phyloP scores from a whole-genome alignment of 1,140 invertebrate species.

The honey bee (Apis mellifera) region DNA sequence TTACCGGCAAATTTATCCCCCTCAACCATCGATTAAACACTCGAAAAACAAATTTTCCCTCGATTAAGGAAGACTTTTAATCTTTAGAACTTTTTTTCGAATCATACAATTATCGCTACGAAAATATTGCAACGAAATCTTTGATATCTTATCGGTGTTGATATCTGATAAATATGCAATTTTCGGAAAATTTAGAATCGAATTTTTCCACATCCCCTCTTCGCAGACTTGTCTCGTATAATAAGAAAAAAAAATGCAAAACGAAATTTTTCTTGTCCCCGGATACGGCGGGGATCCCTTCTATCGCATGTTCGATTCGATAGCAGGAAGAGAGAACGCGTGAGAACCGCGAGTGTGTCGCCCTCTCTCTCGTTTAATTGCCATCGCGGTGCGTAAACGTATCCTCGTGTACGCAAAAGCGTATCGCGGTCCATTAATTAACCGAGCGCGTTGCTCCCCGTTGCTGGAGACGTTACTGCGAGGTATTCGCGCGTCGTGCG shows the following conservation, averaged over 20 bases:
- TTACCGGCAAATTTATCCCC: slow-evolving; percentile 1
- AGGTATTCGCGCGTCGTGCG: slow-evolving; percentile 25
- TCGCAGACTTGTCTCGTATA: too few species aligned
- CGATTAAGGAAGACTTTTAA: too few species aligned
- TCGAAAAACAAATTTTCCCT: neutral
- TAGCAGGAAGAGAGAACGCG: slow-evolving; percentile 22
- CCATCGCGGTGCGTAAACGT: slow-evolving; percentile 49
- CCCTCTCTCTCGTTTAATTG: slow-evolving; percentile 60
- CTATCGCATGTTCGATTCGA: neutral
- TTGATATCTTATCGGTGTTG: too few species aligned
- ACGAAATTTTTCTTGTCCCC: too few species aligned
- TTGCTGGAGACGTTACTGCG: neutral
- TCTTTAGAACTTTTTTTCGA: too few species aligned
- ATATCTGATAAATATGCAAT: too few species aligned
- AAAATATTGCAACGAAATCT: too few species aligned
- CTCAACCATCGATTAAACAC: neutral
- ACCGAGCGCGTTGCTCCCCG: slow-evolving; percentile 27
- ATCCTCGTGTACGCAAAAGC: slow-evolving; percentile 31
- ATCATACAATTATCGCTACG: too few species aligned
- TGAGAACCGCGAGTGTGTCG: slow-evolving; percentile 41
- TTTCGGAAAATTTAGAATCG: too few species aligned
- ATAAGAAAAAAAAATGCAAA: too few species aligned
- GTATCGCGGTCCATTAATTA: slow-evolving; percentile 57
- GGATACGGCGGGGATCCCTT: too few species aligned
- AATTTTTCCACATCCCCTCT: too few species aligned